Evolutionary conservation across 2,113 vertebrate species (phyloP), one percentile per base, ranked within the genome.

Genomic region (Cololabis saira): DNA sequence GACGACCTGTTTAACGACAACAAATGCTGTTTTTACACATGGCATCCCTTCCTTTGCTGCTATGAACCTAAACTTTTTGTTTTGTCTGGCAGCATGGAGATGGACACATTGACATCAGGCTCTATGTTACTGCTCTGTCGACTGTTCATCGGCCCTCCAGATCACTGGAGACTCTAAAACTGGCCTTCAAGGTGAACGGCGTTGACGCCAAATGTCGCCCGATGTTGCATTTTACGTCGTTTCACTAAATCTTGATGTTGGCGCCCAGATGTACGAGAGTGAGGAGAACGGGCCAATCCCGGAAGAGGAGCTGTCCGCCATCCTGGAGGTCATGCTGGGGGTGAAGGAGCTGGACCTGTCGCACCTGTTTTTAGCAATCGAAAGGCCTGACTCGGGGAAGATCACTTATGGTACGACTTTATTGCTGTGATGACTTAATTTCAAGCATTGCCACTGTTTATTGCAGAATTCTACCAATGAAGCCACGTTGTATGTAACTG

Each of bases 291-390:
- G 93, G 24, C 79, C 90, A 14, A 72, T 98, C 47, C 68, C 41
- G 1, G 89, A 94, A 85, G 76, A 91, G 0, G 89, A 94, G 49
- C 88, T 99, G 55, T 88, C 89, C 7, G 33, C 81, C 76, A 94
- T 97, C 79, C 88, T 98, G 74, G 95, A 94, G 87, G 92, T 94
- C 0, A 94, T 94, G 55, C 72, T 97, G 68, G 97, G 97, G 12
- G 94, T 97, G 62, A 86, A 93, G 5, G 91, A 96, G 6, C 87
- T 96, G 24, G 56, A 90, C 6, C 93, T 97, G 21, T 90, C 90
- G 0, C 71, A 80, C 17, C 75, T 97, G 43, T 95, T 96, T 74
- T 88, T 55, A 75, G 89, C 89, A 12, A 90, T 95, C 8, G 92
- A 93, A 62, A 56, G 81, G 16, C 73, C 90, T 7, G 80, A 87